Evolutionary conservation across 2,113 vertebrate genomes (phyloP).

Genomic region (Chaetorhynchus papuensis): DNA sequence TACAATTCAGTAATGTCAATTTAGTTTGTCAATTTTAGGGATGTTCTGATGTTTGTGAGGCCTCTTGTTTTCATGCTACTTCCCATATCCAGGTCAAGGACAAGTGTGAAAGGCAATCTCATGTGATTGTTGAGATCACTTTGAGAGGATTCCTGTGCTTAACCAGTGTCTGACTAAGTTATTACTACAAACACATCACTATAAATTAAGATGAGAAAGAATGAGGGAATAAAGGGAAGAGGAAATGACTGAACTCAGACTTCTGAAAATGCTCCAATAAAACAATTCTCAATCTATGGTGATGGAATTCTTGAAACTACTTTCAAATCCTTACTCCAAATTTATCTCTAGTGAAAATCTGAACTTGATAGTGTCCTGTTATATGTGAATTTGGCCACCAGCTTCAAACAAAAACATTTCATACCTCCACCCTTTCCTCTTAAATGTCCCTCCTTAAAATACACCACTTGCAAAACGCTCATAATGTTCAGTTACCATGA

Average conservation of each 20-base stretch:
- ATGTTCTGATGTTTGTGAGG: background rate
- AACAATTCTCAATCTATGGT: background rate
- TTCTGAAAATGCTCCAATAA: background rate
- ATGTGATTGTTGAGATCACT: background rate
- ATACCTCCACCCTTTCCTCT: constrained; percentile 19
- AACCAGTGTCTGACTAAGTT: background rate
- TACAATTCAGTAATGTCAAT: background rate
- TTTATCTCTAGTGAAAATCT: background rate
- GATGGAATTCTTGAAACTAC: background rate
- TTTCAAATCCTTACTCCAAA: background rate
- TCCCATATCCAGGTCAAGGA: background rate
- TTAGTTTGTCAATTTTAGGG: background rate
- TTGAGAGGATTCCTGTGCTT: background rate
- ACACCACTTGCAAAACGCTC: background rate
- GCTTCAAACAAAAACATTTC: background rate
- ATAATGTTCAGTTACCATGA: background rate
- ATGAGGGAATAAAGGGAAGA: background rate
- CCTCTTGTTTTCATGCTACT: background rate
- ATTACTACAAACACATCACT: background rate
- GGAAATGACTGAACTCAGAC: background rate
- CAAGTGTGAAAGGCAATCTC: background rate
- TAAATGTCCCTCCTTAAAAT: background rate
- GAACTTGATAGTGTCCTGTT: background rate
- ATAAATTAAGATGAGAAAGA: constrained; percentile 9
- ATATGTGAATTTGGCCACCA: background rate